A percentile compares a stretch with the other conserved stretches of the same genome.
Evolutionary conservation across 2,113 vertebrate species (phyloP).

Genomic region (Rattus rattus): DNA sequence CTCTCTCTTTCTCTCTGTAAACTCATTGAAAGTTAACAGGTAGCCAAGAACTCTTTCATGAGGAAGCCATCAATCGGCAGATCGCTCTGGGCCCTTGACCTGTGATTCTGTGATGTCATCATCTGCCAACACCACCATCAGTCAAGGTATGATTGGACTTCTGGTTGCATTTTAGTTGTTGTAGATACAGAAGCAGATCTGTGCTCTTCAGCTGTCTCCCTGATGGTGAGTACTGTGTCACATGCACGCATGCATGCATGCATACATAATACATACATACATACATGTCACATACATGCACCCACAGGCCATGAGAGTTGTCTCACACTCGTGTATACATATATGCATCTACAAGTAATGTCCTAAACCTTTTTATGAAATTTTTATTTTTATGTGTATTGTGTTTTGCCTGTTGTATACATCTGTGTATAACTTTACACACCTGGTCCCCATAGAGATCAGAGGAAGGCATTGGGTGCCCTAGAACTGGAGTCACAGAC

Average conservation of each 20-base stretch:
- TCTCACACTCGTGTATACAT: background rate
- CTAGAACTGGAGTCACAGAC: background rate
- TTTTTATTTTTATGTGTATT: background rate
- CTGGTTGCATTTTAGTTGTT: conserved; percentile 24
- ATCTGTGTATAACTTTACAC: background rate
- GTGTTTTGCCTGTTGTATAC: background rate
- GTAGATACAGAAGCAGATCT: background rate
- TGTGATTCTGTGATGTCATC: conserved; percentile 14
- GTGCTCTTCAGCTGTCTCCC: background rate
- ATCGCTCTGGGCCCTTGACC: conserved; percentile 40
- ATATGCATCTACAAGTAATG: background rate
- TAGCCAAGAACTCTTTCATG: conserved; percentile 50
- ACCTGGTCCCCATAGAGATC: background rate
- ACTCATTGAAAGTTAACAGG: background rate
- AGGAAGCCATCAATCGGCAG: conserved; percentile 47
- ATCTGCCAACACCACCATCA: background rate
- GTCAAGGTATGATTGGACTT: background rate
- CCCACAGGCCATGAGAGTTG: background rate
- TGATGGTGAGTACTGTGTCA: background rate
- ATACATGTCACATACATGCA: no score
- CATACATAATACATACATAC: no score
- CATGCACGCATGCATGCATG: no score
- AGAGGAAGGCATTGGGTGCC: no score
- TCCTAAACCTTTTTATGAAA: background rate
- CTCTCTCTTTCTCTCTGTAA: background rate